phyloP scores from a whole-genome alignment of 1,140 invertebrate genomes.

The Procambarus virginalis region DNA sequence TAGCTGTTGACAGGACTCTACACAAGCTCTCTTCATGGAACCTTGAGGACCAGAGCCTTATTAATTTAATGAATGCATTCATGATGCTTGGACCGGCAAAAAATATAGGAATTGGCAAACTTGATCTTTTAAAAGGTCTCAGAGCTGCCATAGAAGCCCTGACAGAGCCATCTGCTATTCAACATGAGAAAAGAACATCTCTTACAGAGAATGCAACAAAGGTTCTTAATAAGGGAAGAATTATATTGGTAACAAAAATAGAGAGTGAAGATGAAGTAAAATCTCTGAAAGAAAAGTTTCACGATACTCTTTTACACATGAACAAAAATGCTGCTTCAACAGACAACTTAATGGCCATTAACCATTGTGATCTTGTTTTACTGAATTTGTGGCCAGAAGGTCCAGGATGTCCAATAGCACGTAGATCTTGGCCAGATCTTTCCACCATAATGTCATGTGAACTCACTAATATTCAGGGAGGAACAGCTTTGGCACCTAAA shows the following conservation, averaged over 20 bases:
- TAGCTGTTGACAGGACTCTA: slow-evolving; percentile 86
- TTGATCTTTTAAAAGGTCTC: slow-evolving; percentile 85
- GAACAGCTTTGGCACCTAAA: slow-evolving; percentile 79
- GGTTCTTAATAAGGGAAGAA: slow-evolving; percentile 83
- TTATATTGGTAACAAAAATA: slow-evolving; percentile 91
- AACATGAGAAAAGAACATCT: slow-evolving; percentile 78
- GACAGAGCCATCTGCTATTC: slow-evolving; percentile 86
- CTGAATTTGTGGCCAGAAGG: slow-evolving; percentile 71
- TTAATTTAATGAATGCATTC: slow-evolving; percentile 72
- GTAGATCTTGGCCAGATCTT: slow-evolving; percentile 72
- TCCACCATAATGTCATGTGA: slow-evolving; percentile 71
- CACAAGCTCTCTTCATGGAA: slow-evolving; percentile 89
- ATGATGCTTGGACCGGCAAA: slow-evolving; percentile 67
- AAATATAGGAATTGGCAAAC: slow-evolving; percentile 47
- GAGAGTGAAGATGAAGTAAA: slow-evolving; percentile 88
- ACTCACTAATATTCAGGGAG: slow-evolving; percentile 76
- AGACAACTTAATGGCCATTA: slow-evolving; percentile 73
- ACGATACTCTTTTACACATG: slow-evolving; percentile 83
- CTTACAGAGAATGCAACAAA: slow-evolving; percentile 78
- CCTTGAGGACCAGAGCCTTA: slow-evolving; percentile 85
- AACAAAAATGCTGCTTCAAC: slow-evolving; percentile 83
- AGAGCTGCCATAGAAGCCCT: slow-evolving; percentile 90
- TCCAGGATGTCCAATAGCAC: slow-evolving; percentile 57
- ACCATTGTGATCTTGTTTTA: slow-evolving; percentile 67
- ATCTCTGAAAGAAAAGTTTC: slow-evolving; percentile 88